Conservation (phyloP, 2,888 invertebrate species). For the Nemoura dubitans region DNA sequence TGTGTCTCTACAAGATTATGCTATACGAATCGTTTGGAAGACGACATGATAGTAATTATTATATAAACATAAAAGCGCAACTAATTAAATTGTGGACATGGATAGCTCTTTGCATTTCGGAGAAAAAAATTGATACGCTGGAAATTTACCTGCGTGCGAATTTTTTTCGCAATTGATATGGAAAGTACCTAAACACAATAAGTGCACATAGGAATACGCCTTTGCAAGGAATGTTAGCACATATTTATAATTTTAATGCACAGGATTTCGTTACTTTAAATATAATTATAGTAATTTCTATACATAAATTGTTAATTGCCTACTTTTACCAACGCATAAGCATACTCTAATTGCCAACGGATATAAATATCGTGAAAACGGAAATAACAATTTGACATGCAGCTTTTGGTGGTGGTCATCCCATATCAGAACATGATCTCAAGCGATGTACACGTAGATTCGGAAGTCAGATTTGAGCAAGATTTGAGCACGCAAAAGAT, state of each 20-base stretch:
- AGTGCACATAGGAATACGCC: not conserved
- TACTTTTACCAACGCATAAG: not conserved
- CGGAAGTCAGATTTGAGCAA: not conserved
- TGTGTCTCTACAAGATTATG: too few species aligned
- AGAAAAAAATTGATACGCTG: not conserved
- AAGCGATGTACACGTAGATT: not conserved
- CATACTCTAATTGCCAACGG: not conserved
- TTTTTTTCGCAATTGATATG: not conserved
- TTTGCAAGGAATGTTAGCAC: slow-evolving; percentile 7
- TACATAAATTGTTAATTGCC: not conserved
- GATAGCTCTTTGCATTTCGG: not conserved
- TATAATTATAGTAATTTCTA: slow-evolving; percentile 12
- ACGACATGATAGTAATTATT: too few species aligned
- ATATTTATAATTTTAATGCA: not conserved
- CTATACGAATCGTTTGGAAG: not conserved
- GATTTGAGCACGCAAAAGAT: not conserved
- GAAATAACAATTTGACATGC: not conserved
- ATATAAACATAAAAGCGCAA: not conserved
- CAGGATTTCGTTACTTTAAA: slow-evolving; percentile 7
- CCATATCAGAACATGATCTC: slow-evolving; percentile 3
- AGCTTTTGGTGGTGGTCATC: not conserved
- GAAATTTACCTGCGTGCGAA: not conserved
- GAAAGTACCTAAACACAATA: not conserved
- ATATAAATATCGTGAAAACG: not conserved
- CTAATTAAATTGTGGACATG: not conserved